Base-by-base conservation (phyloP, 2,888 invertebrate genomes). In the Nymphalis c-album region DNA sequence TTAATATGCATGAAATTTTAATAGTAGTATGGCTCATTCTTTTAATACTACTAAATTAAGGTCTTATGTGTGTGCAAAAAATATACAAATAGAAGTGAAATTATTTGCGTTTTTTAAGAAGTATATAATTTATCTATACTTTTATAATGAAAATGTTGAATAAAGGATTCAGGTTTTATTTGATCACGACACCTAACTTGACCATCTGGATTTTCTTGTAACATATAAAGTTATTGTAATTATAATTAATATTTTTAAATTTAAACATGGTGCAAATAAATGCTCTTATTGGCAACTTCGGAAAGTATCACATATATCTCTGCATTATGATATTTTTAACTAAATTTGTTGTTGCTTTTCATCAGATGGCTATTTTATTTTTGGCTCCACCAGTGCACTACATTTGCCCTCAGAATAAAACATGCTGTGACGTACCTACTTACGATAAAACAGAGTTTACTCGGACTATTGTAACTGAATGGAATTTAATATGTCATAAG, bases 381-480 rank as follows among this genome's bases (percentile, higher is more conserved):
- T 76, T 93, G 73, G 92, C 92, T 6, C 93, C 93, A 2, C 88
- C 87, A 1, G 81, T 81, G 7, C 74, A 76, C 0, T 89, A 82
- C 68, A 71, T 75, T 75, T 90, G 93, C 73, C 82, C 84, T 50
- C 69, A 67, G 13, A 84, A 83, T 46, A 64, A 58, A 2, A 78
- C 79, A 20, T 88, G 92, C 58, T 95, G 95, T 76, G 84, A 91
- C 0, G 80, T 88, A 69, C 92, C 94, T 64, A 84, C 92, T 7
- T 96, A 93, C 78, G 93, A 96, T 78, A 94, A 85, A 74, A 92
- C 91, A 47, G 78, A 94, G 58, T 96, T 96, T 79, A 85, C 91
- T 7, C 94, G 94, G 75, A 96, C 96, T 0, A 95, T 96, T 57
- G 90, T 94, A 46, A 95, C 94, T 3, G 94, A 96, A 93, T 97